Conservation (phyloP, 2,113 vertebrate species). For the Pithys albifrons region DNA sequence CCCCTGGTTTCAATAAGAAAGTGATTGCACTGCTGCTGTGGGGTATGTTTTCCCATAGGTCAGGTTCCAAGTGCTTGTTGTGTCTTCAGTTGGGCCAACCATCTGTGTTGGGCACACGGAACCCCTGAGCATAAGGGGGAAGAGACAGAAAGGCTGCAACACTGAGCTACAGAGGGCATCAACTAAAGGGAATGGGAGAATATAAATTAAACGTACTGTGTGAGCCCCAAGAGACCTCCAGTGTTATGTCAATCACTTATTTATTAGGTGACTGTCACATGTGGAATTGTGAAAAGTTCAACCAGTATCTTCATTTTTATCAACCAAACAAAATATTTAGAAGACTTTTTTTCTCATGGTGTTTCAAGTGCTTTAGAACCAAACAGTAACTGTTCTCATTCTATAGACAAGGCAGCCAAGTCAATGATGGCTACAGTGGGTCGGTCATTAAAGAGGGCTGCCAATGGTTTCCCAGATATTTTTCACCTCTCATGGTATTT, state of each 20-base stretch:
- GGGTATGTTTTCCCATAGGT: background rate
- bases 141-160: background rate
- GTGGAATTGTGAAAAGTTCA: background rate
- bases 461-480: background rate
- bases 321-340: background rate
- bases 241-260: background rate
- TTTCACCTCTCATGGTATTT: background rate
- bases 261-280: background rate
- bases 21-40: background rate
- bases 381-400: background rate
- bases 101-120: background rate
- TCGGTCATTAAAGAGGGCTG: background rate
- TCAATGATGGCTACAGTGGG: background rate
- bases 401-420: background rate
- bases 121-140: background rate
- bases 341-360: background rate
- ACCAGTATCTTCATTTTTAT: background rate
- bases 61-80: background rate
- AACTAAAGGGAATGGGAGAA: background rate
- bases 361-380: background rate
- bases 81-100: background rate
- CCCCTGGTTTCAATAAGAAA: background rate
- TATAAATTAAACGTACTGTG: background rate
- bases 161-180: background rate
- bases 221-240: background rate